Evolutionary conservation across 2,888 invertebrate species (phyloP).

Genomic region (Leucania comma): DNA sequence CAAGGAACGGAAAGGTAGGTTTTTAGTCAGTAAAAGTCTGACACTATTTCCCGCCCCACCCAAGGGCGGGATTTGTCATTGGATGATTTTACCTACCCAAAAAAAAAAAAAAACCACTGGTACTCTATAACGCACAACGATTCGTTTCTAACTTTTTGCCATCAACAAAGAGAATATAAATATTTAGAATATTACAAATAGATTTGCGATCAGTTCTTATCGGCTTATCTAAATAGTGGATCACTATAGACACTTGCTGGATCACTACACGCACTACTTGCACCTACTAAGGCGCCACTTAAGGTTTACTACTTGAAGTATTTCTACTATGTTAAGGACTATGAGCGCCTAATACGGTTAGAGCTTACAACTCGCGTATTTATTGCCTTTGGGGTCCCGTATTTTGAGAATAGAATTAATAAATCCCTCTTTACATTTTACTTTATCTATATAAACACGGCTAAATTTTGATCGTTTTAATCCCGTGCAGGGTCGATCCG

Average conservation of each 20-base stretch:
- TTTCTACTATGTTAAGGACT: constrained; percentile 32
- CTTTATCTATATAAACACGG: too few species aligned
- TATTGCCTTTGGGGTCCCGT: constrained; percentile 32
- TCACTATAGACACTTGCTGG: constrained; percentile 28
- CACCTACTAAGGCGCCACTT: constrained; percentile 8
- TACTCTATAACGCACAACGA: not conserved
- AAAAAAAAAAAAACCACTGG: constrained; percentile 6
- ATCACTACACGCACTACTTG: constrained; percentile 39
- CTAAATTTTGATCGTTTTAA: too few species aligned
- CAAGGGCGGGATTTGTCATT: too few species aligned
- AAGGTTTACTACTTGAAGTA: constrained; percentile 19
- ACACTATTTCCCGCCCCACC: too few species aligned
- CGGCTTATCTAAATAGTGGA: constrained; percentile 48
- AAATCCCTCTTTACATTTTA: not conserved
- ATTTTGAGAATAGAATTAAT: not conserved
- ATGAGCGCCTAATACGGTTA: constrained; percentile 40
- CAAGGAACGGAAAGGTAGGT: too few species aligned
- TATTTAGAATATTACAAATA: constrained; percentile 14
- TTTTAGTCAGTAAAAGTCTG: too few species aligned
- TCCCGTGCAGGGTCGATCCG: too few species aligned
- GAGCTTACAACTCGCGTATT: constrained; percentile 31
- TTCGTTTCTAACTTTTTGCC: constrained; percentile 5
- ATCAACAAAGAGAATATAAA: constrained; percentile 10
- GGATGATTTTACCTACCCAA: too few species aligned
- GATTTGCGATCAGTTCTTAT: constrained; percentile 21